Percentiles rank a stretch among this genome's conserved stretches.
Conservation (phyloP, 2,888 invertebrate species). For the Entomobrya proxima region DNA sequence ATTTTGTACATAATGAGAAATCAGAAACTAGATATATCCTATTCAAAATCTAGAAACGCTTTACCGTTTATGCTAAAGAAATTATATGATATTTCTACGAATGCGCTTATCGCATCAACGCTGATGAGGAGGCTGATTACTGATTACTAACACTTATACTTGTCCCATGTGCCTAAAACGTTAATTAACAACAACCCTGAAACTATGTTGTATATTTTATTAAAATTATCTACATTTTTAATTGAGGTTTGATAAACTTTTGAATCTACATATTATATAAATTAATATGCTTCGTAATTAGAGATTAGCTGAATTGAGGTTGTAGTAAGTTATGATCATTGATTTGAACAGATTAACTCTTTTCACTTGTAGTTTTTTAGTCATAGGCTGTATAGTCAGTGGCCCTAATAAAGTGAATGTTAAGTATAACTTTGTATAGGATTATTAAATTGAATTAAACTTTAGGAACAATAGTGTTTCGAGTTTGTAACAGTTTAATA, state of each 20-base stretch:
- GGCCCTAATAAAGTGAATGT: no score
- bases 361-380: no score
- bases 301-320: no score
- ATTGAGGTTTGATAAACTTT: neutral
- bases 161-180: conserved; percentile 9
- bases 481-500: no score
- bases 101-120: neutral
- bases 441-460: no score
- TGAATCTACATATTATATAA: neutral
- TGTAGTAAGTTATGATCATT: no score
- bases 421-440: no score
- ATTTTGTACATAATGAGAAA: no score
- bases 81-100: neutral
- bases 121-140: neutral
- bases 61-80: neutral
- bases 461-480: no score
- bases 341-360: no score
- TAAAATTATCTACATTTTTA: neutral
- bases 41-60: neutral
- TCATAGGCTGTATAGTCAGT: no score
- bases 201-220: neutral
- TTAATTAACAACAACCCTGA: neutral
- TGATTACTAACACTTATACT: neutral
- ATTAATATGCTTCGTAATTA: neutral
- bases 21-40: no score